Evolutionary conservation across 2,113 vertebrate species (phyloP), one percentile per base, ranked within the genome.

Genomic region (Cavia aperea): DNA sequence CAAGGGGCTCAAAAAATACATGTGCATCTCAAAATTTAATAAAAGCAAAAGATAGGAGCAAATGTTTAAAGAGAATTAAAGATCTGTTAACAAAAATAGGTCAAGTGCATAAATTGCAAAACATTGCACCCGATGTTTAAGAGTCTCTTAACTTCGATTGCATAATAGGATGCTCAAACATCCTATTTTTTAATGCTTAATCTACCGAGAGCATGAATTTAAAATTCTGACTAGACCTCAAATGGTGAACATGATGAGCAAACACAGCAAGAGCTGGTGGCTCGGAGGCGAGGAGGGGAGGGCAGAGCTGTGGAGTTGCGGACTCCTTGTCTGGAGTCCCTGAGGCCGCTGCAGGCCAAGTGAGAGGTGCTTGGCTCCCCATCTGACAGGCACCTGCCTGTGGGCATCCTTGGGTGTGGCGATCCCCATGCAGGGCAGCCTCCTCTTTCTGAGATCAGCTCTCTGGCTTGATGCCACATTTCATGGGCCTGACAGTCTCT

Each of bases 61-160:
- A 96, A 93, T 95, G 89, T 94, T 95, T 91, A 93, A 90, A 91
- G 77, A 93, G 94, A 96, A 94, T 96, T 94, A 96, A 96, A 96
- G 92, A 87, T 66, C 95, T 95, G 95, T 95, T 96, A 96, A 93
- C 81, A 79, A 94, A 96, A 94, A 79, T 66, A 95, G 95, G 92
- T 78, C 93, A 96, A 89, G 82, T 63, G 75, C 87, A 84, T 81
- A 81, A 88, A 94, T 18, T 89, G 43, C 90, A 79, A 93, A 93
- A 89, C 56, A 46, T 1, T 0, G 31, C 19, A 68, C 60, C 78
- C 84, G 29, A 24, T 7, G 29, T 63, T 81, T 84, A 89, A 95
- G 95, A 90, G 84, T 93, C 62, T 89, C 89, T 72, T 88, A 58
- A 90, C 85, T 95, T 75, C n/a, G 19, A 36, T 3, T 63, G 87